Conservation (phyloP, 2,113 vertebrate species). For the Malurus alboscapulatus region DNA sequence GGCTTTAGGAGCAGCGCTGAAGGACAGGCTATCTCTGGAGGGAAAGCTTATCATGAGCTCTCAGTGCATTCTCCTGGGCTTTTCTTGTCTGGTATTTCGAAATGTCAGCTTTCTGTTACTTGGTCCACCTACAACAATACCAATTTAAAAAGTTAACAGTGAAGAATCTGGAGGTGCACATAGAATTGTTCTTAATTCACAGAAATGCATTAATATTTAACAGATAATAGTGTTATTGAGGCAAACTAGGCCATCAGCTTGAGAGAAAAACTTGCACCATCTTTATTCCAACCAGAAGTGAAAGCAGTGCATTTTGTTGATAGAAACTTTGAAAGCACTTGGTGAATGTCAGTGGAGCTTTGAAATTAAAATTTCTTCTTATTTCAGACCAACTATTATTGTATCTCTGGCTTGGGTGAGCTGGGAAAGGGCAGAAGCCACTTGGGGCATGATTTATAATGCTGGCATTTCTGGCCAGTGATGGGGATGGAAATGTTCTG, state of each 20-base stretch:
- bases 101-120: constrained; percentile 20
- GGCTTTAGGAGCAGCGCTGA: background rate
- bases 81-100: constrained; percentile 10
- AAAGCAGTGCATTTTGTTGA: constrained; percentile 47
- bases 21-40: background rate
- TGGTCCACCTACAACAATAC: constrained; percentile 37
- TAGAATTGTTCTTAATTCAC: constrained; percentile 40
- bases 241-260: constrained; percentile 45
- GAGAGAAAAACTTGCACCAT: constrained; percentile 8
- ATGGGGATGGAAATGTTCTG: background rate
- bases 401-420: constrained; percentile 36
- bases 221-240: constrained; percentile 31
- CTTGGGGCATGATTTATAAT: constrained; percentile 27
- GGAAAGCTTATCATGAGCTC: background rate
- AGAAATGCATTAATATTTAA: constrained; percentile 61
- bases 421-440: constrained; percentile 46
- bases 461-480: constrained; percentile 47
- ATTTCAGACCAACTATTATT: constrained; percentile 32
- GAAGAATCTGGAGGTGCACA: constrained; percentile 18
- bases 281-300: constrained; percentile 46
- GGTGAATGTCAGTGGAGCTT: constrained; percentile 67
- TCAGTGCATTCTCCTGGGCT: background rate
- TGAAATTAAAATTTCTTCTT: constrained; percentile 69
- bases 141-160: constrained; percentile 26
- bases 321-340: constrained; percentile 60